A percentile compares a stretch with the other conserved stretches of the same genome.
phyloP scores from a whole-genome alignment of 1,140 invertebrate genomes.

The Nephila pilipes region DNA sequence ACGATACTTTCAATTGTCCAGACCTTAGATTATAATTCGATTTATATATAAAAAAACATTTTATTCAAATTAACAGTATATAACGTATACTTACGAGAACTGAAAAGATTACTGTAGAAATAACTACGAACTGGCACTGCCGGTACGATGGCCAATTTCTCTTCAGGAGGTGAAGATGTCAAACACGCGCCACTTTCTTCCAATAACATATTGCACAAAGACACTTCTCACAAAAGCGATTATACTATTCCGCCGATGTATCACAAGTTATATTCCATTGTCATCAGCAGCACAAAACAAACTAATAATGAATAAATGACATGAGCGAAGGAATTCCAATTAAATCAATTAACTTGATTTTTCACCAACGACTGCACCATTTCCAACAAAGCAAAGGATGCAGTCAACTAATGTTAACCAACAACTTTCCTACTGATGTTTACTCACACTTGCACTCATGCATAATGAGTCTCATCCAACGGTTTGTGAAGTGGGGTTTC shows the following conservation, averaged over 20 bases:
- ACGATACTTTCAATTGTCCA: too few species aligned
- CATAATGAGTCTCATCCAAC: too few species aligned
- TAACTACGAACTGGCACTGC: slow-evolving; percentile 49
- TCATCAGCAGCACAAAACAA: background rate
- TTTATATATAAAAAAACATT: too few species aligned
- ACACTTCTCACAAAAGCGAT: background rate
- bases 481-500: too few species aligned
- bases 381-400: background rate
- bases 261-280: slow-evolving; percentile 37
- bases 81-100: slow-evolving; percentile 49
- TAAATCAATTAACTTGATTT: too few species aligned
- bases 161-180: background rate
- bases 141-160: slow-evolving; percentile 65
- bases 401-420: background rate
- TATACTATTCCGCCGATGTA: background rate
- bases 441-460: too few species aligned
- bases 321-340: background rate
- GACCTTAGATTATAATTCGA: too few species aligned
- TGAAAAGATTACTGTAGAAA: slow-evolving; percentile 57
- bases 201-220: slow-evolving; percentile 50
- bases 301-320: background rate
- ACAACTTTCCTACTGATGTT: background rate
- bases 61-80: too few species aligned
- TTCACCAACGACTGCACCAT: background rate
- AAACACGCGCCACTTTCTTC: slow-evolving; percentile 33